A percentile compares a stretch with the other conserved stretches of the same genome.
Conservation (phyloP, 2,888 invertebrate species). For the Diplazon laetatorius region DNA sequence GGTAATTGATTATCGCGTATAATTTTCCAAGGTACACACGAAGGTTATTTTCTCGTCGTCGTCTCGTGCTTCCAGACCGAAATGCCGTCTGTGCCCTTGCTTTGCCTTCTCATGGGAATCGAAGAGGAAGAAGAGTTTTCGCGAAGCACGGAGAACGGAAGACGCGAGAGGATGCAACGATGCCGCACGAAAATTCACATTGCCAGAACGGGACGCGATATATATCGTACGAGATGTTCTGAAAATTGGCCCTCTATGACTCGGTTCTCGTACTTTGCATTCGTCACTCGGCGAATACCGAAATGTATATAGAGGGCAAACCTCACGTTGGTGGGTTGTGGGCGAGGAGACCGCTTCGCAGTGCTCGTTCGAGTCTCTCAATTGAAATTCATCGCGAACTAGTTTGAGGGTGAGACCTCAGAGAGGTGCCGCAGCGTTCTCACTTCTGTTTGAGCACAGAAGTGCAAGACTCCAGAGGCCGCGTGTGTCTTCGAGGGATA, state of each 20-base stretch:
- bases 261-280: constrained; percentile 49
- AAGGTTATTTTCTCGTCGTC: background rate
- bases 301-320: too few relatives aligned
- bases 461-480: constrained; percentile 13
- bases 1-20: constrained; percentile 41
- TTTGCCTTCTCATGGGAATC: constrained; percentile 3
- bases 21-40: constrained; percentile 8
- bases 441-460: background rate
- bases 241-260: constrained; percentile 41
- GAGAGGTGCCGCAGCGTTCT: constrained; percentile 2
- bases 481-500: constrained; percentile 26
- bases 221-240: constrained; percentile 39
- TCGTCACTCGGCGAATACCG: constrained; percentile 30
- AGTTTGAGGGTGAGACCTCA: constrained; percentile 23
- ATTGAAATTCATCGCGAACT: constrained; percentile 58
- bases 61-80: background rate
- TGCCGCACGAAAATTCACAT: constrained; percentile 42
- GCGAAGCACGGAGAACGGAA: constrained; percentile 5
- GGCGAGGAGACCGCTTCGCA: constrained; percentile 6
- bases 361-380: constrained; percentile 32
- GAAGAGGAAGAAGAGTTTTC: constrained; percentile 15
- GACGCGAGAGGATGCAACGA: constrained; percentile 20
- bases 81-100: background rate
- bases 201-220: constrained; percentile 30
- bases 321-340: background rate